Conservation (phyloP, 2,113 vertebrate genomes). For the Cyphomyrus discorhynchus region DNA sequence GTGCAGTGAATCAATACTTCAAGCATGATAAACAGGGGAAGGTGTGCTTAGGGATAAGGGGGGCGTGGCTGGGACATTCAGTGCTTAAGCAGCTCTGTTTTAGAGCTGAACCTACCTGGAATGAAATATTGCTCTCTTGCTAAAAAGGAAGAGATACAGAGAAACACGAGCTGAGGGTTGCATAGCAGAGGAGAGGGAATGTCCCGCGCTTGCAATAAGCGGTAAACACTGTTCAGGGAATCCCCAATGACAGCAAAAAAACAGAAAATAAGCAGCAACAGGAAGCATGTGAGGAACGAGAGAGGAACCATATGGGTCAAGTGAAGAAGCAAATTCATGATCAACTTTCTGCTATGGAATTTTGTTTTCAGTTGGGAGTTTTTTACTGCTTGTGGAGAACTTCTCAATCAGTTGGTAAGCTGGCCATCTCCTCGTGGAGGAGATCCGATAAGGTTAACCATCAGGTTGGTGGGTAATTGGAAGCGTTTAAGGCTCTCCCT, state of each 20-base stretch:
- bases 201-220: not conserved
- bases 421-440: not conserved
- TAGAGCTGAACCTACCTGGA: conserved; percentile 88
- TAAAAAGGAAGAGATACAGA: conserved; percentile 66
- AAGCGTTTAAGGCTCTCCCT: not conserved
- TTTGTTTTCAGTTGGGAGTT: not conserved
- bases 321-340: not conserved
- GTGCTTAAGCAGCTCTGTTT: conserved; percentile 58
- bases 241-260: not conserved
- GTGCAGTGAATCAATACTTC: conserved; percentile 60
- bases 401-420: not conserved
- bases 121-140: conserved; percentile 99
- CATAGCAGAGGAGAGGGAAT: conserved; percentile 56
- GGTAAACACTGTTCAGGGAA: not conserved
- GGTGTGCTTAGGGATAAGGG: not conserved
- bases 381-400: not conserved
- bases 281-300: not conserved
- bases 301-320: not conserved
- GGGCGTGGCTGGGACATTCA: conserved; percentile 40
- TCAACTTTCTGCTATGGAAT: too few relatives aligned
- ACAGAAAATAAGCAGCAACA: not conserved
- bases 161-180: conserved; percentile 75
- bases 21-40: conserved; percentile 35
- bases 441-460: not conserved
- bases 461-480: not conserved